A percentile compares a stretch with the other conserved stretches of the same genome.
Conservation (phyloP, 2,113 vertebrate species). For the Globicephala melas region DNA sequence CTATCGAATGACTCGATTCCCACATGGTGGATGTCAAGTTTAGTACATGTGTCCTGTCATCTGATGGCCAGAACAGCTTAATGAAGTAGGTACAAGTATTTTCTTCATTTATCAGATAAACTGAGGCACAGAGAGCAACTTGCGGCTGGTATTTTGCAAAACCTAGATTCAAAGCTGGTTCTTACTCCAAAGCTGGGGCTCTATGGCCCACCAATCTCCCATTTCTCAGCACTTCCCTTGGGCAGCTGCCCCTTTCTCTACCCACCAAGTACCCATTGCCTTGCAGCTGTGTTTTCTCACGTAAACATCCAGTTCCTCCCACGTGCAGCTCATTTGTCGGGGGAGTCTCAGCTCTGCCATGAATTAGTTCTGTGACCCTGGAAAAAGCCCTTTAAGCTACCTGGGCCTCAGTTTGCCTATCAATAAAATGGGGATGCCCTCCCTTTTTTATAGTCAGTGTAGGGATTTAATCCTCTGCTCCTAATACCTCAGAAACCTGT, state of each 20-base stretch:
- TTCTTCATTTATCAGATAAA: neutral
- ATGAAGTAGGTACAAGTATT: neutral
- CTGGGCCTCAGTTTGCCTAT: neutral
- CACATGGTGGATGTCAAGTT: neutral
- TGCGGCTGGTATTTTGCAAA: neutral
- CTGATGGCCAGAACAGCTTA: neutral
- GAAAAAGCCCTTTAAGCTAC: neutral
- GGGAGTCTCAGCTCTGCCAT: neutral
- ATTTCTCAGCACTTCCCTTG: neutral
- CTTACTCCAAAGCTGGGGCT: neutral
- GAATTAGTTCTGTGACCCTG: neutral
- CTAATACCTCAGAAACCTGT: neutral
- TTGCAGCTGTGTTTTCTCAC: neutral
- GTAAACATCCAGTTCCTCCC: neutral
- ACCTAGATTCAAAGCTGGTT: neutral
- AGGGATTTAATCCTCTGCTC: neutral
- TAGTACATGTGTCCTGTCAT: neutral
- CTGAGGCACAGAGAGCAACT: neutral
- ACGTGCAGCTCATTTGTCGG: neutral
- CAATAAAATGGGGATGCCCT: neutral
- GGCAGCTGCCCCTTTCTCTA: neutral
- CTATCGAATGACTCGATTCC: neutral
- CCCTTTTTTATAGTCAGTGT: neutral
- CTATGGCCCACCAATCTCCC: neutral
- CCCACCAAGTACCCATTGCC: neutral